Evolutionary conservation across 1,140 invertebrate species (phyloP).

Genomic region (Drosophila tani): DNA sequence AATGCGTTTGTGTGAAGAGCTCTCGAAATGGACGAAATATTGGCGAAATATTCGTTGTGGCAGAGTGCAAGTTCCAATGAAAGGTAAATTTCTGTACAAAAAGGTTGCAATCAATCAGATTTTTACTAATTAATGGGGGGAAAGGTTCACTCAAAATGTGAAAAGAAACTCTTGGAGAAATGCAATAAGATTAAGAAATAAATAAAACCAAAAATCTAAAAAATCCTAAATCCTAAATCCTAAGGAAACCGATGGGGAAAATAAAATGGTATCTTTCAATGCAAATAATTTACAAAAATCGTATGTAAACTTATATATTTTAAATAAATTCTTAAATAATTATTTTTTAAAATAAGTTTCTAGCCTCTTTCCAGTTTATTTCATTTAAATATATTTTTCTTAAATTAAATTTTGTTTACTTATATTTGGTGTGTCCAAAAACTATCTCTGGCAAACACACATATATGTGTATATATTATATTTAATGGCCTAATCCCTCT

Average conservation of each 20-base stretch:
- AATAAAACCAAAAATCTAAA: no score
- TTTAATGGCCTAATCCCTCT: slow-evolving; percentile 5
- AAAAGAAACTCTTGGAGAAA: neutral
- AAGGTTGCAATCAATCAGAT: neutral
- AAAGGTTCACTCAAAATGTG: neutral
- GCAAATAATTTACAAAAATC: neutral
- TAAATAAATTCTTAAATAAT: neutral
- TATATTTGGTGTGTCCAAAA: neutral
- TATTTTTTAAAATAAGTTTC: neutral
- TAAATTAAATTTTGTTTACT: no score
- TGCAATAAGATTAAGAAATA: neutral
- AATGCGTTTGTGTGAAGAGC: slow-evolving; percentile 11
- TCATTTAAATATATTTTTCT: neutral
- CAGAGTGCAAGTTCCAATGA: neutral
- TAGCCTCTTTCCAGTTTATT: neutral
- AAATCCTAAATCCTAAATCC: no score
- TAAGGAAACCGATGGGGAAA: no score
- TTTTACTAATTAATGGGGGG: neutral
- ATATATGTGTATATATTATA: neutral
- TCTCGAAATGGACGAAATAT: slow-evolving; percentile 1
- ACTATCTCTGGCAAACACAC: neutral
- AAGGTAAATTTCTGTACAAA: neutral
- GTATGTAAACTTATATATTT: no score
- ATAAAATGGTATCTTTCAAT: neutral
- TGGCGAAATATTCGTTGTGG: neutral